Conservation (phyloP, 1,140 invertebrate genomes). For the Neodiprion virginianus region DNA sequence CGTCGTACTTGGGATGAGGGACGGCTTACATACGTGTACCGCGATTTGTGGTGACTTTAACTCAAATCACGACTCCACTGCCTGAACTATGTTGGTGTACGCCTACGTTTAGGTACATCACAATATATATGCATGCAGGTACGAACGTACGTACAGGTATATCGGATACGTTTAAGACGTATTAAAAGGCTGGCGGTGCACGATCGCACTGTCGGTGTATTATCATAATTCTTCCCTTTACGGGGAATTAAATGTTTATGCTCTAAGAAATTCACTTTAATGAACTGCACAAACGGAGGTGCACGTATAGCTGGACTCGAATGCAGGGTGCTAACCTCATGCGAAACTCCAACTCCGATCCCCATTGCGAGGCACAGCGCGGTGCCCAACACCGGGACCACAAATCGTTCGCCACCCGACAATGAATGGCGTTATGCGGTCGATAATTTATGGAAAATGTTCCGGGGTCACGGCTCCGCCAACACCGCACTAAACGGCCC, state of each 20-base stretch:
- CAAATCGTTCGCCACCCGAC: conserved; percentile 4
- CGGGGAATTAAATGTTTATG: conserved; percentile 7
- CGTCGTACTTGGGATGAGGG: too few relatives aligned
- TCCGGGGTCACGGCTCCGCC: neutral
- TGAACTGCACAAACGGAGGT: neutral
- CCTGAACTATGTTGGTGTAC: too few relatives aligned
- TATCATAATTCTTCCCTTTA: conserved; percentile 5
- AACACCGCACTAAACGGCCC: neutral
- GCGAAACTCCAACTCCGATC: neutral
- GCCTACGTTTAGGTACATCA: too few relatives aligned
- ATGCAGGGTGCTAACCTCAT: too few relatives aligned
- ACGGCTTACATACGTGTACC: too few relatives aligned
- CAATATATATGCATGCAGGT: too few relatives aligned
- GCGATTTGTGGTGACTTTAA: too few relatives aligned
- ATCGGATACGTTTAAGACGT: too few relatives aligned
- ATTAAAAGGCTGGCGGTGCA: too few relatives aligned
- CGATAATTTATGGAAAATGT: conserved; percentile 4
- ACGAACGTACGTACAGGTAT: too few relatives aligned
- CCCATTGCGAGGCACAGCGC: conserved; percentile 6
- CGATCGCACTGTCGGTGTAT: neutral
- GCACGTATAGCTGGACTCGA: neutral
- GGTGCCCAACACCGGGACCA: neutral
- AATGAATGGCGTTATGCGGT: neutral
- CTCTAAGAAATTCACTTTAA: conserved; percentile 5
- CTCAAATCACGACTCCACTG: too few relatives aligned